Base-by-base conservation (phyloP, 1,140 invertebrate species). In the Pseudomyrmex concolor region DNA sequence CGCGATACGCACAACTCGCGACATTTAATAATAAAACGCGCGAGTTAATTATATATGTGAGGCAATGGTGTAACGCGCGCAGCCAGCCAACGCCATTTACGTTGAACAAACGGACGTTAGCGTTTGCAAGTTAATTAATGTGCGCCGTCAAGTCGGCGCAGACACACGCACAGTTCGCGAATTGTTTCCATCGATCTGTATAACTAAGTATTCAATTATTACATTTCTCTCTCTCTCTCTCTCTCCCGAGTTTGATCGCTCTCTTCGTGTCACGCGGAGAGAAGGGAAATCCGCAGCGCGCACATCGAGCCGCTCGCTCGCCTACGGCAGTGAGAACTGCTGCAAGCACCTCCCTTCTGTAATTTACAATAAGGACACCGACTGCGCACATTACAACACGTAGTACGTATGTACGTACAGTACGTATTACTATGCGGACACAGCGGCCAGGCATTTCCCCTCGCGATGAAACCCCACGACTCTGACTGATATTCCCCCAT, bases 161-260 rank as follows among this genome's bases (percentile, higher is more conserved):
- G 73, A 54, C 48, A 54, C 48, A 34, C 34, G 67, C 48, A 77
- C 48, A 77, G 15, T 77, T 43, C 62, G 73, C 51, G 73, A 77
- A 67, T 77, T 55, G 62, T 77, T 77, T 67, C 34, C 48, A 77
- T 77, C 62, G 73, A 77, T 77, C 73, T 77, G 73, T 77, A 10
- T 77, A 77, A 67, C 66, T 80, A 60, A 80, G 76, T 71, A 70
- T 70, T 71, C 76, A 71, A 80, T 80, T 80, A 80, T 80, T 71
- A 59, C 76, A 71, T 68, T 50, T 80, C 13, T 5, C 34, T 7
- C 34, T 34, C 22, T 25, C 2, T 25, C 25, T 25, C 25, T 25
- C 50, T 34, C 34, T 7, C 34, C 63, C 22, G 25, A 12, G 19
- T 25, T 48, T 43, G 66, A 71, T 71, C 76, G 76, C 66, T 50